Percentiles rank a stretch among this genome's conserved stretches.
phyloP scores from a whole-genome alignment of 2,888 invertebrate species.

The Spatulosminthurus flaviceps region DNA sequence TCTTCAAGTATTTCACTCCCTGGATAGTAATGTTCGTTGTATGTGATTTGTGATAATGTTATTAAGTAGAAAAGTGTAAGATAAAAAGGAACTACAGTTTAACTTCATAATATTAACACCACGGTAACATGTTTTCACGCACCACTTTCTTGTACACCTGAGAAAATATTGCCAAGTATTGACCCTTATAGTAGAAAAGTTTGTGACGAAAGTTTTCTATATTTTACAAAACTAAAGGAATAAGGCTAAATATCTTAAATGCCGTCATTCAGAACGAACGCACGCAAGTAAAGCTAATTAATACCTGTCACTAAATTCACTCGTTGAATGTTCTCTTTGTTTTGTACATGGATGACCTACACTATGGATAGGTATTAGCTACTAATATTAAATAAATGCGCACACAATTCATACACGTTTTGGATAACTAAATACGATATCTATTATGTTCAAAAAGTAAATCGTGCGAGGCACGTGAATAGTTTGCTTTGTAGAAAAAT shows the following conservation, averaged over 20 bases:
- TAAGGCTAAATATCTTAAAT: not conserved
- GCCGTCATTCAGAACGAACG: not conserved
- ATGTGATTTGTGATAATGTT: not conserved
- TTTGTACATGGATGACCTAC: slow-evolving; percentile 3
- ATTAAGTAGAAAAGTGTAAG: not conserved
- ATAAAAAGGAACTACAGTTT: not conserved
- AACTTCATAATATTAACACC: not conserved
- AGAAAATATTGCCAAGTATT: not conserved
- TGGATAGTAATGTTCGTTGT: too few species aligned
- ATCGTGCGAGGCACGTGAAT: too few species aligned
- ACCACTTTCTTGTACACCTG: slow-evolving; percentile 11
- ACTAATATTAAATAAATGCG: not conserved
- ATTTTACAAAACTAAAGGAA: not conserved
- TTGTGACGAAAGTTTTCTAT: not conserved
- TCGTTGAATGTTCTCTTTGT: not conserved
- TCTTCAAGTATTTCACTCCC: too few species aligned
- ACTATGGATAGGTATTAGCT: not conserved
- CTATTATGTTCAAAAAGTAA: too few species aligned
- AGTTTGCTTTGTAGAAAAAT: too few species aligned
- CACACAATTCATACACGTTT: not conserved
- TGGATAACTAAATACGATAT: too few species aligned
- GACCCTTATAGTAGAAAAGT: not conserved
- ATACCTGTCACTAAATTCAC: not conserved
- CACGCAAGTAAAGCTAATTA: not conserved
- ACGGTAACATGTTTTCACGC: slow-evolving; percentile 25